phyloP scores from a whole-genome alignment of 2,888 invertebrate genomes.

The Perdita meconis region DNA sequence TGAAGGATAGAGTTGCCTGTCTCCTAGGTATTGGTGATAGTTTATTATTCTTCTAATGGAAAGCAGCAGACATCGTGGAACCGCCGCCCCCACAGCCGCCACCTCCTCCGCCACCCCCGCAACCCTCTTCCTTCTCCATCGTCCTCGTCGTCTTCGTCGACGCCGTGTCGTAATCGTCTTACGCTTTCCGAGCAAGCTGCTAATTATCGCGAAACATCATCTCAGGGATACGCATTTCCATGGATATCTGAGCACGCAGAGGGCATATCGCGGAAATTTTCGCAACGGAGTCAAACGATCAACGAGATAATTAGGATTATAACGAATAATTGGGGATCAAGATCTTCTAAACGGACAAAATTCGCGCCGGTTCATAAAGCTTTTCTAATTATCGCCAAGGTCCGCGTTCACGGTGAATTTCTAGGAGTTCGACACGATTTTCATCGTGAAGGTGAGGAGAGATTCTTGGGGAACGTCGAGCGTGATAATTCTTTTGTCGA shows the following conservation, averaged over 20 bases:
- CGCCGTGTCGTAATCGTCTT: constrained; percentile 58
- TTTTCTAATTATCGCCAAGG: constrained; percentile 60
- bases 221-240: constrained; percentile 45
- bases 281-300: constrained; percentile 52
- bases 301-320: constrained; percentile 70
- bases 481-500: neutral
- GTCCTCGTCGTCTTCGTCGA: constrained; percentile 26
- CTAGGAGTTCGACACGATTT: constrained; percentile 8
- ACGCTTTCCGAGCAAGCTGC: constrained; percentile 55
- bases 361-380: constrained; percentile 42
- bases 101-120: no score
- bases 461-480: neutral
- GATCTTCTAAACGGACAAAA: constrained; percentile 28
- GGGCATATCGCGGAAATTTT: constrained; percentile 49
- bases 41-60: constrained; percentile 72
- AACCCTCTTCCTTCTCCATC: neutral
- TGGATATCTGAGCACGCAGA: constrained; percentile 25
- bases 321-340: constrained; percentile 64
- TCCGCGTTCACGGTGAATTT: constrained; percentile 35
- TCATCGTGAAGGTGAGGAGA: neutral
- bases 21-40: constrained; percentile 68
- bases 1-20: constrained; percentile 60
- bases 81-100: neutral
- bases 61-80: constrained; percentile 41
- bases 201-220: constrained; percentile 63